phyloP scores from a whole-genome alignment of 2,113 vertebrate genomes.

The Dolichotis patagonum region DNA sequence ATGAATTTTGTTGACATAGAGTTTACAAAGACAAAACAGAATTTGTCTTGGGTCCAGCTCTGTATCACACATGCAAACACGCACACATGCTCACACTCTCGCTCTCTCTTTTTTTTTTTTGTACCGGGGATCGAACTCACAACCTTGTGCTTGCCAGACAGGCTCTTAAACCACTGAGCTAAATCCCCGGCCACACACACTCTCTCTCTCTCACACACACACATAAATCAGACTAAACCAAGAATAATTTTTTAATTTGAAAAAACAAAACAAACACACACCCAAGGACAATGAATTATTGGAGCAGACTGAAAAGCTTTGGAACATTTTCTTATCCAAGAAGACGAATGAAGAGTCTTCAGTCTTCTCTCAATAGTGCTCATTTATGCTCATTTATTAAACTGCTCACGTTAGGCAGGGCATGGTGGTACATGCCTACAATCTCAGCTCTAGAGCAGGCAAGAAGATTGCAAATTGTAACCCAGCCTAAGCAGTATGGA shows the following conservation, averaged over 20 bases:
- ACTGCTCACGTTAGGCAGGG: neutral
- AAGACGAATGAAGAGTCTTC: neutral
- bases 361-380: conserved; percentile 1
- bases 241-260: neutral
- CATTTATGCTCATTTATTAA: conserved; percentile 9
- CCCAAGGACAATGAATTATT: neutral
- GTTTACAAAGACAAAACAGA: conserved; percentile 34
- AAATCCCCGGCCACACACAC: too few relatives aligned
- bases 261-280: neutral
- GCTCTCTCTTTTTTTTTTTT: too few relatives aligned
- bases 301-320: neutral
- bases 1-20: conserved; percentile 1
- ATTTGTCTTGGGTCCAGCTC: neutral
- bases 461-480: neutral
- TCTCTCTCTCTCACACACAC: neutral
- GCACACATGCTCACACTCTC: too few relatives aligned
- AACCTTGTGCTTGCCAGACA: too few relatives aligned
- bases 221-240: neutral
- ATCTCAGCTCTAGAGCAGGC: neutral
- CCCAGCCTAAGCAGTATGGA: neutral
- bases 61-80: neutral
- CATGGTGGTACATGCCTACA: neutral
- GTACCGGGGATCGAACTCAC: too few relatives aligned
- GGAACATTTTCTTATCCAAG: conserved; percentile 2
- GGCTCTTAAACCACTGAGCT: too few relatives aligned